Percentiles rank a stretch among this genome's conserved stretches.
Conservation (phyloP, 2,888 invertebrate species). For the Stenurella melanura region DNA sequence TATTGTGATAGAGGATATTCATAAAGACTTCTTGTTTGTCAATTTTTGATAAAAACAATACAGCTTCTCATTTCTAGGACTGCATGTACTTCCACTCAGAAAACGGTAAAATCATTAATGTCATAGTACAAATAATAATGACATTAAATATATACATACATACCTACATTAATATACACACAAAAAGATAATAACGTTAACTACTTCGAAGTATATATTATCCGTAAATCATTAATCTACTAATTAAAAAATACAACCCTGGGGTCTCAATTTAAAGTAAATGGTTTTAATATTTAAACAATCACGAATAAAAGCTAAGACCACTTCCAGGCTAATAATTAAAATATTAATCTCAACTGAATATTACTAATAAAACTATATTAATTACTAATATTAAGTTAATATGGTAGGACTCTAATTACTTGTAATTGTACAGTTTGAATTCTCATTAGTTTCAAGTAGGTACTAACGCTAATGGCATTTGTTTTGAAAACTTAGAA, state of each 20-base stretch:
- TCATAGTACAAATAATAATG: too few species aligned
- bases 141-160: too few species aligned
- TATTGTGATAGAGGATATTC: too few species aligned
- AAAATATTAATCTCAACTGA: slow-evolving; percentile 14
- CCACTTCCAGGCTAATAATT: neutral
- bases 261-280: neutral
- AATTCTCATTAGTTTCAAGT: neutral
- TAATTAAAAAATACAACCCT: neutral
- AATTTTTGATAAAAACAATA: too few species aligned
- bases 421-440: neutral
- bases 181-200: too few species aligned
- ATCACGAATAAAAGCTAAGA: neutral
- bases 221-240: neutral
- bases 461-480: neutral
- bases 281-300: neutral
- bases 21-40: too few species aligned
- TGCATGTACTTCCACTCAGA: too few species aligned
- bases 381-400: neutral
- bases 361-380: neutral
- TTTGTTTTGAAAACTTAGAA: neutral
- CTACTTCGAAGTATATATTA: too few species aligned
- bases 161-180: too few species aligned
- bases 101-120: too few species aligned
- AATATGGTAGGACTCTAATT: slow-evolving; percentile 14
- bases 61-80: too few species aligned